phyloP scores from a whole-genome alignment of 2,797 vertebrate species.

The Ptychadena robeensis region DNA sequence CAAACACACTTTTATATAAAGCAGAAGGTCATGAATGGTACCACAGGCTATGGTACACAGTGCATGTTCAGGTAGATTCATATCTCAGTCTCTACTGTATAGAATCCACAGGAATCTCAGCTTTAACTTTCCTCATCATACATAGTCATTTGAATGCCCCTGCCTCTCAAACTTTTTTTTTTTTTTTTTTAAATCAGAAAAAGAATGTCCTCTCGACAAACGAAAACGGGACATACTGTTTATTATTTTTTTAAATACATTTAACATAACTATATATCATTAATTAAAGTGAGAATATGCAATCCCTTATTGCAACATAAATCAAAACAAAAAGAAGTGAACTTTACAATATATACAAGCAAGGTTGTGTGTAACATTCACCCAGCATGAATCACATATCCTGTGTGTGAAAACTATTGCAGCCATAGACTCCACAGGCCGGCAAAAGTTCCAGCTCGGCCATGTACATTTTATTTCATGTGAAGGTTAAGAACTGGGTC shows the following conservation, averaged over 20 bases:
- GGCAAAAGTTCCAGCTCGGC: background rate
- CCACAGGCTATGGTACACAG: too few relatives aligned
- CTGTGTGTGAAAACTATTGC: background rate
- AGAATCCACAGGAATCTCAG: too few relatives aligned
- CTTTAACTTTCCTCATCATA: too few relatives aligned
- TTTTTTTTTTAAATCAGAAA: too few relatives aligned
- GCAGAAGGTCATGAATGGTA: too few relatives aligned
- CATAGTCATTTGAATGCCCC: too few relatives aligned
- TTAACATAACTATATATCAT: background rate
- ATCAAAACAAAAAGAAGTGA: background rate
- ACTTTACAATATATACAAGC: conserved; percentile 48
- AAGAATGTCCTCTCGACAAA: too few relatives aligned
- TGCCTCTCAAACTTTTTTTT: too few relatives aligned
- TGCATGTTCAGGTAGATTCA: too few relatives aligned
- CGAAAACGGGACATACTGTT: too few relatives aligned
- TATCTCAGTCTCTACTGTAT: too few relatives aligned
- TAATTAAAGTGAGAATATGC: background rate
- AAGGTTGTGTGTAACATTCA: background rate
- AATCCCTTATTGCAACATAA: background rate
- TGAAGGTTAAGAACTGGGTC: conserved; percentile 82
- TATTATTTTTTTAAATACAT: background rate
- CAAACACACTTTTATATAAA: too few relatives aligned
- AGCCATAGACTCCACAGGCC: background rate
- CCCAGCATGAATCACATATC: background rate
- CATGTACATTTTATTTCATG: background rate